phyloP scores from a whole-genome alignment of 2,888 invertebrate species.

The Atethmia centrago region DNA sequence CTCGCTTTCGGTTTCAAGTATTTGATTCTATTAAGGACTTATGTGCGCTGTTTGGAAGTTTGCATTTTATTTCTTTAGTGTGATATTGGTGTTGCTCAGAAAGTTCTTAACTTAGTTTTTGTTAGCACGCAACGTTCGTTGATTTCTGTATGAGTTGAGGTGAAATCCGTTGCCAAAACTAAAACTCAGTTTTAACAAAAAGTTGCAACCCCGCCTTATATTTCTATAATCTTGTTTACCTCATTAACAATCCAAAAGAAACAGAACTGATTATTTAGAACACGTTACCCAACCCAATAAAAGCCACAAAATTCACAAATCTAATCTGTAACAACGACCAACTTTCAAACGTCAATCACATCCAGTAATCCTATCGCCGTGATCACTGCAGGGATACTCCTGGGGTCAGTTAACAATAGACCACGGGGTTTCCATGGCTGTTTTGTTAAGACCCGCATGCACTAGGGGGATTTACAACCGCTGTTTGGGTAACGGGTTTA shows the following conservation, averaged over 20 bases:
- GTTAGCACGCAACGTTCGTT: background rate
- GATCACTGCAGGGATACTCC: constrained; percentile 50
- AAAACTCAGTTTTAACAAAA: background rate
- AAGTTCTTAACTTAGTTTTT: constrained; percentile 2
- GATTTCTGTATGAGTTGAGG: background rate
- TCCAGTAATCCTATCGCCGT: constrained; percentile 37
- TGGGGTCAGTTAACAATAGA: constrained; percentile 68
- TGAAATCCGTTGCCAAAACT: background rate
- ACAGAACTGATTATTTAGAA: background rate
- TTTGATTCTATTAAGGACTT: constrained; percentile 66
- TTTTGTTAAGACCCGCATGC: constrained; percentile 58
- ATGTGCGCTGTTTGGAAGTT: constrained; percentile 21
- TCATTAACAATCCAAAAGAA: background rate
- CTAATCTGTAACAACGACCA: background rate
- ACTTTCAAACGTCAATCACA: constrained; percentile 32
- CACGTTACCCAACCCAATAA: background rate
- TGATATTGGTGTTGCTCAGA: background rate
- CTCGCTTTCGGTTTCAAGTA: constrained; percentile 68
- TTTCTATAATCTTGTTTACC: background rate
- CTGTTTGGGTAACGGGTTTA: constrained; percentile 25
- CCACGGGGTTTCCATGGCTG: constrained; percentile 43
- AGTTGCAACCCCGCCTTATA: background rate
- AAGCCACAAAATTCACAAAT: too few species aligned
- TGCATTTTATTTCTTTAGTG: constrained; percentile 14
- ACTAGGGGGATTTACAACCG: constrained; percentile 43